Percentiles rank a stretch among this genome's conserved stretches.
phyloP scores from a whole-genome alignment of 2,888 invertebrate genomes.

The Lysandra coridon region DNA sequence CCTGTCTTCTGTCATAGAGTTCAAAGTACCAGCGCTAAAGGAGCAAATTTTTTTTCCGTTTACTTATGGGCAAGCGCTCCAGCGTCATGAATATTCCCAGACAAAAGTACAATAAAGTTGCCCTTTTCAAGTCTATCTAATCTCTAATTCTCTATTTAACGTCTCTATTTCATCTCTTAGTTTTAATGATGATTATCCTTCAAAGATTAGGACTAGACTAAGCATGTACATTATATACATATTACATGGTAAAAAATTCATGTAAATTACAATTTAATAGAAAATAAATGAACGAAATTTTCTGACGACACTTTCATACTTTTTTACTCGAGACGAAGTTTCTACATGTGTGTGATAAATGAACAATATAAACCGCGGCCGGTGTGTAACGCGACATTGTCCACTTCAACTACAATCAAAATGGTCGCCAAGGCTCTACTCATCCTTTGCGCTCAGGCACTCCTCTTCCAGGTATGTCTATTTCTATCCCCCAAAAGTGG shows the following conservation, averaged over 20 bases:
- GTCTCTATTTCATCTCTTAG: too few relatives aligned
- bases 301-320: conserved; percentile 19
- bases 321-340: conserved; percentile 21
- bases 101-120: too few relatives aligned
- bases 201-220: too few relatives aligned
- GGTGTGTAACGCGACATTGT: not conserved
- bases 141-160: too few relatives aligned
- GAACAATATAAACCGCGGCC: conserved; percentile 12
- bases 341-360: not conserved
- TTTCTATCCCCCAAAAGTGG: not conserved
- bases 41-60: too few relatives aligned
- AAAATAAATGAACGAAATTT: not conserved
- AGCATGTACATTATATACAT: too few relatives aligned
- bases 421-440: conserved; percentile 47
- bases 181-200: too few relatives aligned
- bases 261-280: not conserved
- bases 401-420: conserved; percentile 42
- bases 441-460: conserved; percentile 46
- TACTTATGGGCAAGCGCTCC: too few relatives aligned
- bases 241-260: not conserved
- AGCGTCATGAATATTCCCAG: too few relatives aligned
- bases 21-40: too few relatives aligned
- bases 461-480: conserved; percentile 47
- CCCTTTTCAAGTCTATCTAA: too few relatives aligned
- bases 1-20: too few relatives aligned